Base-by-base conservation (phyloP, 2,888 invertebrate genomes). In the Dorcus hopei region DNA sequence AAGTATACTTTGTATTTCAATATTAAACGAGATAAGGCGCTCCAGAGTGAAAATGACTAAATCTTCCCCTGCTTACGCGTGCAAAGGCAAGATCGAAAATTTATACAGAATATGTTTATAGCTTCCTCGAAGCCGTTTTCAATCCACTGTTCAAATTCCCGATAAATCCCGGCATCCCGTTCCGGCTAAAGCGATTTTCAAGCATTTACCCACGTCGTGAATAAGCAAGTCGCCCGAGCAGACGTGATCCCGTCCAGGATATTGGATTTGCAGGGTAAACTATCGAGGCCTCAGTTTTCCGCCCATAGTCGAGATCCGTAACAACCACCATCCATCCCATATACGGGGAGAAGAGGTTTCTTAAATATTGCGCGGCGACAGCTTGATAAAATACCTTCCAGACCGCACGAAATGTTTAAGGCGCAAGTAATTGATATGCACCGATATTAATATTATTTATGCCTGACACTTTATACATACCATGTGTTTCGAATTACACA, bases 171-270 rank as follows among this genome's bases (percentile, higher is more conserved):
- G 19, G 45, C 9, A 11, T 9, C 45, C 45, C 45, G 45, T 19
- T 45, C 45, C 19, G 45, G n/a, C 14, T 47, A 47, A 38, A 45
- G 52, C 56, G 52, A 60, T 60, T 60, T 57, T 51, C 57, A 54
- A 38, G 23, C 57, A 51, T 45, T 54, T 45, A 50, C 52, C 52
- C 55, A 38, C 51, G 58, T 59, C 54, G 51, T 51, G 54, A 47
- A 54, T 50, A 50, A 54, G 51, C 52, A 33, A 49, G 49, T 51
- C 54, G 51, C 14, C 56, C 43, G 59, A 40, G 56, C 53, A 45
- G 19, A 47, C 57, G 57, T 54, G 59, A 62, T 57, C 59, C 51
- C 62, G 57, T 57, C 51, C 57, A 49, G 59, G 59, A 62, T 62
- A 62, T 62, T 62, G 59, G 62, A 62, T 59, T 62, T 60, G 57